Evolutionary conservation across 2,888 invertebrate genomes (phyloP).

Genomic region (Cerceris ruficornis): DNA sequence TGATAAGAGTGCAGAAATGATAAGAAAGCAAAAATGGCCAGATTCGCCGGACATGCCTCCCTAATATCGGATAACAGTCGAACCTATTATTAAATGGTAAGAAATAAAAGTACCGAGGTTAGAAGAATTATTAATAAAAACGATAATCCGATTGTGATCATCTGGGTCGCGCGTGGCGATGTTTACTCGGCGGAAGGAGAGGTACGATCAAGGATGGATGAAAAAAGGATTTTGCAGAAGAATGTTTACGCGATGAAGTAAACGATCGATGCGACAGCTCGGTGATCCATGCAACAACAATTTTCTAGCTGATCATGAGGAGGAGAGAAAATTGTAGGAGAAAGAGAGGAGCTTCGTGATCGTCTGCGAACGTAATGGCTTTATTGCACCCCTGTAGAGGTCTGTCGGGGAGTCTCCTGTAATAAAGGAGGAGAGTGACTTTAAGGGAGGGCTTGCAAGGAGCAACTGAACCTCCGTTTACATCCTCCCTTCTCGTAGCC

Average conservation of each 20-base stretch:
- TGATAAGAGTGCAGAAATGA: no score
- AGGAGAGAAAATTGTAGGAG: not conserved
- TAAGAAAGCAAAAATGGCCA: no score
- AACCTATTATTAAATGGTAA: no score
- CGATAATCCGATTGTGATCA: no score
- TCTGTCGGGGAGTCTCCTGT: not conserved
- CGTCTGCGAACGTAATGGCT: constrained; percentile 23
- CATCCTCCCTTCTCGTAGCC: constrained; percentile 1
- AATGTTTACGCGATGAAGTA: constrained; percentile 36
- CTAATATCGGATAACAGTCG: no score
- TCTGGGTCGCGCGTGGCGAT: not conserved
- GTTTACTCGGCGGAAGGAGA: not conserved
- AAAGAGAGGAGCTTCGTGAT: constrained; percentile 15
- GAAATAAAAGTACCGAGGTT: no score
- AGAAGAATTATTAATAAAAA: no score
- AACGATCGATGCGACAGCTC: constrained; percentile 26
- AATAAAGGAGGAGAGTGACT: constrained; percentile 19
- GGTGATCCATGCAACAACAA: constrained; percentile 39
- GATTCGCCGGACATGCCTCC: no score
- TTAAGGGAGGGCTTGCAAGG: constrained; percentile 19
- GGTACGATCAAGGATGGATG: not conserved
- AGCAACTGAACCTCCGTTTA: constrained; percentile 18
- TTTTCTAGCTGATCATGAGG: constrained; percentile 6
- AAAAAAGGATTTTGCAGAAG: constrained; percentile 28
- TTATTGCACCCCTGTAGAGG: constrained; percentile 23